Base-by-base conservation (phyloP, 2,797 vertebrate species). In the Schizothorax lantsangensis region DNA sequence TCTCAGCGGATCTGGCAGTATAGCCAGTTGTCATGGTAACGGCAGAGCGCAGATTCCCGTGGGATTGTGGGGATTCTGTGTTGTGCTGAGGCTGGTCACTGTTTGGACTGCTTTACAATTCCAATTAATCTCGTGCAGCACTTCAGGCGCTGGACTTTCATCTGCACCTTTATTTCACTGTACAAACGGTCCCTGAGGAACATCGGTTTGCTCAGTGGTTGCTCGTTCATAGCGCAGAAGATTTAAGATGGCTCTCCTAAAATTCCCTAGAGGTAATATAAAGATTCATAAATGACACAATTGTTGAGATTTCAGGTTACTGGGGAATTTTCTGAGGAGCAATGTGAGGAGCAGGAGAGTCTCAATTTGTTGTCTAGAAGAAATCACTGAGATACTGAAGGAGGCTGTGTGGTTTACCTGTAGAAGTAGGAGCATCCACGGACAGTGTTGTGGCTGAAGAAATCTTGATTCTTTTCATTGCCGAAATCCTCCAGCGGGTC, bases 351-450 rank as follows among this genome's bases (percentile, higher is more conserved):
- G 19, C 17, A 77, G 73, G 17, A 52, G 47, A 75, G 17, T 38
- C 30, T 69, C 66, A 21, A 11, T 21, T 21, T 73, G 71, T 2
- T 45, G n/a, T 74, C n/a, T 23, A n/a, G 33, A 30, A 77, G 47
- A 52, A 52, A 49, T 49, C 49, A 23, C 11, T 54, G 49, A 54
- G 5, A 78, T 38, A 15, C 36, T 21, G 15, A 79, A 78, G 75
- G 38, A 40, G 33, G 12, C 5, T 23, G 12, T 38, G 11, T 72
- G 80, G 38, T 38, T 73, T 94, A 96, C 96, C 96, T 96, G 93
- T 96, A 96, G 92, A 96, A 96, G 89, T 96, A 96, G 84, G 96
- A 96, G 92, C 96, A 96, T 85, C 96, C 95, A 89, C 95, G 94
- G 88, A 96, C 96, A 71, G 94, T 94, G 92, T 96, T 96, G 92